Evolutionary conservation across 1,140 invertebrate species (phyloP).

Genomic region (Scylla paramamosain): DNA sequence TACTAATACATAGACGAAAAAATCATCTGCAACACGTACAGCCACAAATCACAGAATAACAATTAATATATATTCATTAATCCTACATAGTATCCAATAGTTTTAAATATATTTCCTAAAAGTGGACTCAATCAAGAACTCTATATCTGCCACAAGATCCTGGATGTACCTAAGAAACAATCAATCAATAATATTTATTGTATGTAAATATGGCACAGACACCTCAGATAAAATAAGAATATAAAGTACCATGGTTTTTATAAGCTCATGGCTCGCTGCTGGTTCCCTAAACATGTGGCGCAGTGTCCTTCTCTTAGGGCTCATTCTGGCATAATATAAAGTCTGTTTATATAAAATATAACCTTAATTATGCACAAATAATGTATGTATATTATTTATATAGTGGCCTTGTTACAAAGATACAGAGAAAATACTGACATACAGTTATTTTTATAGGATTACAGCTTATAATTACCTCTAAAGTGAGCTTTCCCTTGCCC

Average conservation of each 20-base stretch:
- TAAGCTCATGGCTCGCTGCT: conserved; percentile 55
- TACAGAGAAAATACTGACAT: neutral
- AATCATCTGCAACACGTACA: conserved; percentile 67
- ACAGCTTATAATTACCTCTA: neutral
- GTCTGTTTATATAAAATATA: conserved; percentile 53
- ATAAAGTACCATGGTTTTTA: conserved; percentile 51
- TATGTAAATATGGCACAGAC: conserved; percentile 70
- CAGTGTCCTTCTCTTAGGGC: conserved; percentile 55
- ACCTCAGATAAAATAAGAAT: conserved; percentile 56
- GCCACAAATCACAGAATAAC: conserved; percentile 75
- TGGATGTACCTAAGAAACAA: conserved; percentile 57
- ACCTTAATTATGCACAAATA: conserved; percentile 40
- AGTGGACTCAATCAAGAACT: conserved; percentile 54
- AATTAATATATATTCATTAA: conserved; percentile 71
- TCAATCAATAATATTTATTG: conserved; percentile 54
- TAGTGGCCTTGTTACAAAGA: conserved; percentile 19
- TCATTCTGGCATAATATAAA: conserved; percentile 33
- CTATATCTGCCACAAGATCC: conserved; percentile 47
- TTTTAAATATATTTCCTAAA: conserved; percentile 67
- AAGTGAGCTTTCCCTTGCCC: neutral
- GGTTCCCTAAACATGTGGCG: conserved; percentile 48
- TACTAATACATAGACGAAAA: conserved; percentile 70
- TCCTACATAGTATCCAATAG: conserved; percentile 67
- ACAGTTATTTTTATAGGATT: neutral
- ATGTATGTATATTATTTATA: neutral